Percentiles rank a stretch among this genome's conserved stretches.
Conservation (phyloP, 2,113 vertebrate genomes). For the Pollimyrus isidori region DNA sequence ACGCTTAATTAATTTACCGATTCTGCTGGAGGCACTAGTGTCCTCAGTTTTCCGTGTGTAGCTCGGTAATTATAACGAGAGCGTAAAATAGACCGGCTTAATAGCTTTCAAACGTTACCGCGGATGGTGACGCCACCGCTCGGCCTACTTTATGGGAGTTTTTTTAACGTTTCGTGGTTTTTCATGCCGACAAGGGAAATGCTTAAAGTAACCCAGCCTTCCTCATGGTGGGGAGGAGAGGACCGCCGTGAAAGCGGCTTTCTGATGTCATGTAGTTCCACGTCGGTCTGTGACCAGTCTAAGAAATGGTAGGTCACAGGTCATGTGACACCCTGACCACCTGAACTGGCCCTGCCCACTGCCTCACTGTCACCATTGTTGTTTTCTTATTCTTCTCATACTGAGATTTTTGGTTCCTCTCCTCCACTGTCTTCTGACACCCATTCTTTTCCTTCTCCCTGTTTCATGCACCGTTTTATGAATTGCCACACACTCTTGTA, state of each 20-base stretch:
- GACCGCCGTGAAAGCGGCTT: background rate
- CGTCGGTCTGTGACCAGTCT: background rate
- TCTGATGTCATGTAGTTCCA: background rate
- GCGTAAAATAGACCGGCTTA: background rate
- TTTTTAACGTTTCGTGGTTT: background rate
- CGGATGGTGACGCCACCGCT: background rate
- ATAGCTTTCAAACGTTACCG: background rate
- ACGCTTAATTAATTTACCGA: constrained; percentile 3
- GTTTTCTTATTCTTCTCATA: background rate
- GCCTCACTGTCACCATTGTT: background rate
- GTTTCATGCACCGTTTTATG: background rate
- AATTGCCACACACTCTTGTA: background rate
- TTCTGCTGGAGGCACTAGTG: background rate
- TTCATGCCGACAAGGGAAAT: background rate
- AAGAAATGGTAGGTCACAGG: background rate
- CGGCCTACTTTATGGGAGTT: background rate
- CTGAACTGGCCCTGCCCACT: too few species aligned
- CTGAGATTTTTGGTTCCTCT: background rate
- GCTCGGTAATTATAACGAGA: background rate
- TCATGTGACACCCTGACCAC: background rate
- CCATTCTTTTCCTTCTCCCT: background rate
- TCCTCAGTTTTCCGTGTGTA: background rate
- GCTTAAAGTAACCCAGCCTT: background rate
- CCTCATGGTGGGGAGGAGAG: background rate
- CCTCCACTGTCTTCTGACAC: background rate